phyloP scores from a whole-genome alignment of 2,888 invertebrate genomes.

The Hypomecis atomaria region DNA sequence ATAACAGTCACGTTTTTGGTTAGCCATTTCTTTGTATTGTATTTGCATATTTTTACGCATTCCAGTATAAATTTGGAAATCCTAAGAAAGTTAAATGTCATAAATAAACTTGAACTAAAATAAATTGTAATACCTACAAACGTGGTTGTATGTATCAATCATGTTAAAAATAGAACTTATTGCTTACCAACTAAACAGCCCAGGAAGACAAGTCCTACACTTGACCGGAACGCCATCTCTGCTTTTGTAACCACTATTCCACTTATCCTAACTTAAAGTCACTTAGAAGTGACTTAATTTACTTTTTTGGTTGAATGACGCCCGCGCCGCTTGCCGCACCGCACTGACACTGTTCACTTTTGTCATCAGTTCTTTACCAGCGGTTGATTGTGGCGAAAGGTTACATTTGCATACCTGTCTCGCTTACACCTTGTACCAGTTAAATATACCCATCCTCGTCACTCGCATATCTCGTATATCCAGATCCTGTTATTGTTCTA shows the following conservation, averaged over 20 bases:
- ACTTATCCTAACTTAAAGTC: slow-evolving; percentile 66
- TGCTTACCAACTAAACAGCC: slow-evolving; percentile 77
- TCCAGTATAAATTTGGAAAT: no score
- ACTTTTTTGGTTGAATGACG: slow-evolving; percentile 62
- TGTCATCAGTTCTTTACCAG: slow-evolving; percentile 75
- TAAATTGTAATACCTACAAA: no score
- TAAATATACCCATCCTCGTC: slow-evolving; percentile 56
- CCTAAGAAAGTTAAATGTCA: no score
- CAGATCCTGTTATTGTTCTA: slow-evolving; percentile 78
- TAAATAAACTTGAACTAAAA: no score
- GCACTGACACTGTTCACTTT: slow-evolving; percentile 78
- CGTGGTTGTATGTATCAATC: no score
- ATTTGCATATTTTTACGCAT: no score
- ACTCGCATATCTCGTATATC: slow-evolving; percentile 50
- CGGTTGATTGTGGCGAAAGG: slow-evolving; percentile 76
- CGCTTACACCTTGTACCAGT: slow-evolving; percentile 49
- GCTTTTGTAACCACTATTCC: slow-evolving; percentile 59
- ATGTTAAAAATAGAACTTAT: neutral
- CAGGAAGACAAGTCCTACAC: slow-evolving; percentile 64
- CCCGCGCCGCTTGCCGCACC: slow-evolving; percentile 72
- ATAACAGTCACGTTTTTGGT: no score
- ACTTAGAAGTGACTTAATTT: slow-evolving; percentile 68
- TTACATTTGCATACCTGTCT: slow-evolving; percentile 63
- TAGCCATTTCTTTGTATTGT: no score
- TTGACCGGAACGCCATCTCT: slow-evolving; percentile 75